A percentile compares a stretch with the other conserved stretches of the same genome.
phyloP scores from a whole-genome alignment of 2,797 vertebrate genomes.

The Tokudaia tokunoshimensis region DNA sequence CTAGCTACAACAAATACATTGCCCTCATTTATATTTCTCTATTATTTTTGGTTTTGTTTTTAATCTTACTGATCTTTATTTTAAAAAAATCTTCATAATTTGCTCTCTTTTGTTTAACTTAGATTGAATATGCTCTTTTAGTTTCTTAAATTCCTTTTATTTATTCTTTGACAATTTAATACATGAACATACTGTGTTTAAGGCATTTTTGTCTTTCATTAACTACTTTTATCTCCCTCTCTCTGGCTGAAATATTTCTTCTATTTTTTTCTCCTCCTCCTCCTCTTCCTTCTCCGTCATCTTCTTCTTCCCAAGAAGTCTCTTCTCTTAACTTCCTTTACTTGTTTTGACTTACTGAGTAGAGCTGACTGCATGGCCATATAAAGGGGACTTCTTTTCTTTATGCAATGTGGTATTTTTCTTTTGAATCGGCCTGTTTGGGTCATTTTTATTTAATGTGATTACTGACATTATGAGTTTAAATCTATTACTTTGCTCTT shows the following conservation, averaged over 20 bases:
- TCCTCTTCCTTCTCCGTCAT: too few relatives aligned
- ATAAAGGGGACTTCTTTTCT: background rate
- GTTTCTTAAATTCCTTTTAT: background rate
- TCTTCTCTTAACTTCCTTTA: background rate
- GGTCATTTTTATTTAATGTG: background rate
- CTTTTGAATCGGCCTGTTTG: background rate
- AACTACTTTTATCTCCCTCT: background rate
- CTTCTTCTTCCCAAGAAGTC: background rate
- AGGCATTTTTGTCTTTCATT: background rate
- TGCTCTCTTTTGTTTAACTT: background rate
- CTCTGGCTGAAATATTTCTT: background rate
- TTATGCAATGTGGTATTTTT: background rate
- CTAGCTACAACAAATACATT: background rate
- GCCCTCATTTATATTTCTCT: background rate
- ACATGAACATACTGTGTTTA: background rate
- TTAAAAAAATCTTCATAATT: background rate
- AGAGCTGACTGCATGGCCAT: too few relatives aligned
- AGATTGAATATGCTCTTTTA: background rate
- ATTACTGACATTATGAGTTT: background rate
- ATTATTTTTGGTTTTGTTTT: background rate
- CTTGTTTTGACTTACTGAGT: background rate
- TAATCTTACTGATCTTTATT: background rate
- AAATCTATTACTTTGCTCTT: background rate
- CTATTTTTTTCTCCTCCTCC: too few relatives aligned
- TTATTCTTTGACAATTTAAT: background rate